These are phyloP conservation scores for Neomorphus geoffroyi DNA, from an alignment of 2,797 vertebrate species.

Conservation along the genomic window DNA sequence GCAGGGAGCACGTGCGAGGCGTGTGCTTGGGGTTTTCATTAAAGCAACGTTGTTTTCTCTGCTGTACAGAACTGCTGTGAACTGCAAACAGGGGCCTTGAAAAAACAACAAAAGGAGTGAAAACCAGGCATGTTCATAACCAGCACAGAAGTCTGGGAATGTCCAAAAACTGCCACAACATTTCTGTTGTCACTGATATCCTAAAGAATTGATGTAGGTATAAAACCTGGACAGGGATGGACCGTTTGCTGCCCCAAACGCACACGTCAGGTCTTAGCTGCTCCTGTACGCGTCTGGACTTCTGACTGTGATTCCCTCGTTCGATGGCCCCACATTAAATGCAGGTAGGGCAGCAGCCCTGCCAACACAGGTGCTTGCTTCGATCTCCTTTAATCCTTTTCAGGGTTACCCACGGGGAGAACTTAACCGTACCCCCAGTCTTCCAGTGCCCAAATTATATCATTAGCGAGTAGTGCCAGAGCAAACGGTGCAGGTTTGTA, in stretches of 20 bases:
- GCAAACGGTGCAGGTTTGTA: too few species aligned
- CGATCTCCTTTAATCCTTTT: neutral
- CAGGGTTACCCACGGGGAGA: neutral
- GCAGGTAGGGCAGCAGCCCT: neutral
- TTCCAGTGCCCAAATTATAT: neutral
- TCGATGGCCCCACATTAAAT: too few species aligned
- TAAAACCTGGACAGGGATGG: neutral
- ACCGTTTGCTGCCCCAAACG: neutral
- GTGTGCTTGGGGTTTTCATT: neutral
- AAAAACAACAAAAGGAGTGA: neutral
- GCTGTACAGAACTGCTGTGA: neutral
- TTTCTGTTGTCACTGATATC: neutral
- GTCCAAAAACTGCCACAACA: neutral
- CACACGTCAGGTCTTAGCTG: neutral
- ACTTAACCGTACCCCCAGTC: neutral
- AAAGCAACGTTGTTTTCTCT: neutral
- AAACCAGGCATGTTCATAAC: fast-evolving
- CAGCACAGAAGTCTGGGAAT: neutral
- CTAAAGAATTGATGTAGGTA: neutral
- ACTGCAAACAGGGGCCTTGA: neutral
- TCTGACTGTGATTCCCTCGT: neutral
- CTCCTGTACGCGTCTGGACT: neutral
- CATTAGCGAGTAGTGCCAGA: too few species aligned
- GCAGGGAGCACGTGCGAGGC: neutral
- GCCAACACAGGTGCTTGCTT: neutral